Conservation (phyloP, 1,140 invertebrate species). For the Drosophila kikkawai region DNA sequence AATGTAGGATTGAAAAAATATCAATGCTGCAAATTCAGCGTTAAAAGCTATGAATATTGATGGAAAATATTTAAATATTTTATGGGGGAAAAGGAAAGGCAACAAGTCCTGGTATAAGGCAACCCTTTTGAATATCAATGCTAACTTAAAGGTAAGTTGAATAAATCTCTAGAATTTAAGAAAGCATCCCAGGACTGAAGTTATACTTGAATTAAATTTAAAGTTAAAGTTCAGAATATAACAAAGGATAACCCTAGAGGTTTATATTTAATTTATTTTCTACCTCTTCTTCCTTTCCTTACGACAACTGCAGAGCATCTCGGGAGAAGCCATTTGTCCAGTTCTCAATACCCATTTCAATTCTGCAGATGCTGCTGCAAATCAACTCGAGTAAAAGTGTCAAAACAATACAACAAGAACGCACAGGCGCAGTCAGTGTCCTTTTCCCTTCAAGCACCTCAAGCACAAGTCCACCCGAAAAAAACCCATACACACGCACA, state of each 20-base stretch:
- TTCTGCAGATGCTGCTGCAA: conserved; percentile 58
- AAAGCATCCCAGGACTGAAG: neutral
- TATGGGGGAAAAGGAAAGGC: no score
- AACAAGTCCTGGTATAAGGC: neutral
- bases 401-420: conserved; percentile 70
- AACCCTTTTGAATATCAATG: neutral
- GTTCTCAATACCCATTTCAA: conserved; percentile 8
- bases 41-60: conserved; percentile 27
- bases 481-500: conserved; percentile 44
- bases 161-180: neutral
- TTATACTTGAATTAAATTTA: neutral
- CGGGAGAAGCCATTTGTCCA: conserved; percentile 4
- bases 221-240: no score
- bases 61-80: neutral
- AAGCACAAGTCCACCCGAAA: neutral
- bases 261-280: neutral
- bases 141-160: neutral
- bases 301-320: neutral
- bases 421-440: conserved; percentile 59
- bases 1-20: neutral
- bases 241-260: neutral
- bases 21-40: neutral
- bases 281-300: neutral
- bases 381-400: conserved; percentile 79
- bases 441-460: neutral